Evolutionary conservation across 2,888 invertebrate genomes (phyloP).

Genomic region (Adelphocoris suturalis): DNA sequence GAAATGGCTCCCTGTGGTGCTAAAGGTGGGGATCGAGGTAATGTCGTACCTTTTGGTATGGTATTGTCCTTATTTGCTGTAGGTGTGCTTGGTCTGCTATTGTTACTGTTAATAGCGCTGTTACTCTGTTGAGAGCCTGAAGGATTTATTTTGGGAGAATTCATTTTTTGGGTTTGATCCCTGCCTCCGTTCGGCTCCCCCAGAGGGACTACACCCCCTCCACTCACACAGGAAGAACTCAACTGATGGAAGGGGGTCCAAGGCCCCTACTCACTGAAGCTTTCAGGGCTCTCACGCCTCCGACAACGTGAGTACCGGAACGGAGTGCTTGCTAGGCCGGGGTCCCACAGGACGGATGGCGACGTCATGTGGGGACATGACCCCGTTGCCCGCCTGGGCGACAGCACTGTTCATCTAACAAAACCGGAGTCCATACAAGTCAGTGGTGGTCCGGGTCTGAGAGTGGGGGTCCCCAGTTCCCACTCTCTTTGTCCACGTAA

Average conservation of each 20-base stretch:
- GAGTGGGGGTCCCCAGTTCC: no score
- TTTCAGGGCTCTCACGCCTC: conserved; percentile 57
- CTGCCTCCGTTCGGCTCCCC: conserved; percentile 29
- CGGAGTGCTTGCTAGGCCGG: conserved; percentile 49
- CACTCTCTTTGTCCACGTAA: background rate
- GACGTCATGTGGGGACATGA: background rate
- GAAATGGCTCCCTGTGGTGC: no score
- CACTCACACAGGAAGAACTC: background rate
- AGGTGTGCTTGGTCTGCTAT: background rate
- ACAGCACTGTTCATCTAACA: background rate
- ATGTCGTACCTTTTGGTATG: no score
- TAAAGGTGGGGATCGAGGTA: no score
- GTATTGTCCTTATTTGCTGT: no score
- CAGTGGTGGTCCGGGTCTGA: no score
- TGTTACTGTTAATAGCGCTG: background rate
- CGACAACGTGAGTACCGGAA: conserved; percentile 50
- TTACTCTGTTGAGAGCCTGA: no score
- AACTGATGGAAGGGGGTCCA: background rate
- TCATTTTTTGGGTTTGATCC: background rate
- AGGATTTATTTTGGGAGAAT: no score
- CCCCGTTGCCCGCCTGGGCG: conserved; percentile 22
- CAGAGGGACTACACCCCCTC: background rate
- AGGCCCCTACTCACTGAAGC: conserved; percentile 37
- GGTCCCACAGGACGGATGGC: conserved; percentile 28
- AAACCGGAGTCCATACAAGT: background rate